Conservation (phyloP, 1,140 invertebrate genomes). For the Trichonephila clavata region DNA sequence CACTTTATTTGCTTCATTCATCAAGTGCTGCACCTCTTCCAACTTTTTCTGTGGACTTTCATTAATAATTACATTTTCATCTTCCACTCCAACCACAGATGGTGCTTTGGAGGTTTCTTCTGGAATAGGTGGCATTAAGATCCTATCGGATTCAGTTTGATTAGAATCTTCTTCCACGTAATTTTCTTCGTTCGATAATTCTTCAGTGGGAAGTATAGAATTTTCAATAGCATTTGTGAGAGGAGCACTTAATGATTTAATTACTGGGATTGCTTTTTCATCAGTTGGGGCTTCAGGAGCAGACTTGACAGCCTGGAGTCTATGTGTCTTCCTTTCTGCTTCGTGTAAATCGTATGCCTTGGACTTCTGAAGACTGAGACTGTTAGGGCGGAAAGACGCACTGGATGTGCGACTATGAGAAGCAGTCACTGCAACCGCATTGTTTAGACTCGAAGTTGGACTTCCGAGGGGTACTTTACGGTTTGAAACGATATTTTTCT, state of each 20-base stretch:
- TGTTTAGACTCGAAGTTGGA: conserved; percentile 22
- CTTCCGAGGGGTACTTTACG: neutral
- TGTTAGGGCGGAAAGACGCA: conserved; percentile 7
- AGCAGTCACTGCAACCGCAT: neutral
- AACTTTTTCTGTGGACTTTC: neutral
- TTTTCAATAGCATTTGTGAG: too few species aligned
- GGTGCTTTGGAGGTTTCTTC: conserved; percentile 41
- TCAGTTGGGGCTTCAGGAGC: neutral
- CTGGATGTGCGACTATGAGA: neutral
- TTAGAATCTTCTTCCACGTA: neutral
- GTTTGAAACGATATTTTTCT: neutral
- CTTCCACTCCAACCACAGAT: neutral
- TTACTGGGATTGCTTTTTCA: neutral
- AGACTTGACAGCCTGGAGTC: neutral
- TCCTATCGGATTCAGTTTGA: neutral
- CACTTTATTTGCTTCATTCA: conserved; percentile 11
- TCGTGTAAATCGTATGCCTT: neutral
- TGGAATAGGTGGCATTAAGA: conserved; percentile 42
- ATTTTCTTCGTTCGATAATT: neutral
- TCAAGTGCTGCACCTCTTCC: conserved; percentile 9
- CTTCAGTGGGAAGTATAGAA: neutral
- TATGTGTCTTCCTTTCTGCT: neutral
- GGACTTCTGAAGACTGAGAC: neutral
- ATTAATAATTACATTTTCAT: neutral
- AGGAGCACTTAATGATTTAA: conserved; percentile 10